phyloP scores from a whole-genome alignment of 2,888 invertebrate genomes.

The Pandemis cinnamomeana region DNA sequence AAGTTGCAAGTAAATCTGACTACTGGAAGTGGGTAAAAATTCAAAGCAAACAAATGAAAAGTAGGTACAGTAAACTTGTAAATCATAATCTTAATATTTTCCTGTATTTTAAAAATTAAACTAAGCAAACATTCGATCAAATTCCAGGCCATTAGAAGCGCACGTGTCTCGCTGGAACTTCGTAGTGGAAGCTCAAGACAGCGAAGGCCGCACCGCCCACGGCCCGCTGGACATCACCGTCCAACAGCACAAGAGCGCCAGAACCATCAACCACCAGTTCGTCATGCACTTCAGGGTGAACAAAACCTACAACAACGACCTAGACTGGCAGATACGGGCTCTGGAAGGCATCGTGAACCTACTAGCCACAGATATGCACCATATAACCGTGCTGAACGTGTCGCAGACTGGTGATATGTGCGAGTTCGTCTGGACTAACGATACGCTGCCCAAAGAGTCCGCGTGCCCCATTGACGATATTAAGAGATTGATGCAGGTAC shows the following conservation, averaged over 20 bases:
- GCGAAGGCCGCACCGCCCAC: conserved; percentile 88
- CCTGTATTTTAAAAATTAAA: background rate
- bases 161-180: conserved; percentile 93
- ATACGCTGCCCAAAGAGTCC: conserved; percentile 89
- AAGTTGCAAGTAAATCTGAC: too few species aligned
- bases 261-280: conserved; percentile 93
- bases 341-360: conserved; percentile 84
- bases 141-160: conserved; percentile 89
- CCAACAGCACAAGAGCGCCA: conserved; percentile 91
- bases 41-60: too few species aligned
- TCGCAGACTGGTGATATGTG: conserved; percentile 85
- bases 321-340: conserved; percentile 91
- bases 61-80: too few species aligned
- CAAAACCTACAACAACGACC: conserved; percentile 84
- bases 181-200: conserved; percentile 91
- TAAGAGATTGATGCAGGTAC: conserved; percentile 86
- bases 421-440: conserved; percentile 93
- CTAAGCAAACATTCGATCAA: background rate
- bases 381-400: conserved; percentile 88
- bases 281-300: conserved; percentile 85
- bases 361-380: conserved; percentile 85
- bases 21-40: too few species aligned
- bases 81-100: too few species aligned
- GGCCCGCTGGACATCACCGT: conserved; percentile 91
- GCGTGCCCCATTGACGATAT: conserved; percentile 92